Evolutionary conservation across 92 coral and sea anemone genomes (phyloP).

Genomic region (Porites rus): DNA sequence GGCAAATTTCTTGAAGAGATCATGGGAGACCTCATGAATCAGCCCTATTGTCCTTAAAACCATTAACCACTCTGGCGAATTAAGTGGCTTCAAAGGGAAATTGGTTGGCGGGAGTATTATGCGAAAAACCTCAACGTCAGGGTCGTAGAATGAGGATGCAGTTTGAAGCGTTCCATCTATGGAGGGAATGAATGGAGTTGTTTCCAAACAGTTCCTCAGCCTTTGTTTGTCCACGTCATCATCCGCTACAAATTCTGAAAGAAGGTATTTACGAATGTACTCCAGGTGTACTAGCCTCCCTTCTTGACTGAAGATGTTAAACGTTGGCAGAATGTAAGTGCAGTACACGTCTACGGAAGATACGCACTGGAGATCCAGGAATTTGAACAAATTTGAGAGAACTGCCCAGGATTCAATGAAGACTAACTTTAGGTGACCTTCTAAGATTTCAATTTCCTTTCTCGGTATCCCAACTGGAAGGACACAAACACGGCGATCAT

Average conservation of each 20-base stretch:
- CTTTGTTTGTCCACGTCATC: neutral
- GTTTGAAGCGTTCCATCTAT: constrained; percentile 47
- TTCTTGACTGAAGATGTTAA: neutral
- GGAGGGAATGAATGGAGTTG: constrained; percentile 48
- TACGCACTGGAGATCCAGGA: constrained; percentile 36
- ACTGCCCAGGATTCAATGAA: constrained; percentile 33
- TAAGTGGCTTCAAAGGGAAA: constrained; percentile 72
- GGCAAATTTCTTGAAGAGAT: constrained; percentile 58
- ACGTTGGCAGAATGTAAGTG: constrained; percentile 7
- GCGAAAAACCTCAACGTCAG: constrained; percentile 53
- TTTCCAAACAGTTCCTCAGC: constrained; percentile 4
- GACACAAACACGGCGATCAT: constrained; percentile 25
- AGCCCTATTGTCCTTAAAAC: constrained; percentile 67
- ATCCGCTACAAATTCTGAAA: neutral
- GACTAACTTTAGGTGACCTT: constrained; percentile 23
- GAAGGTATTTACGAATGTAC: neutral
- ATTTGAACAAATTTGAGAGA: constrained; percentile 40
- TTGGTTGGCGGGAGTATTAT: constrained; percentile 42
- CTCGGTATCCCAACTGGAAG: constrained; percentile 48
- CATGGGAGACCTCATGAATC: constrained; percentile 44
- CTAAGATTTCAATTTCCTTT: constrained; percentile 41
- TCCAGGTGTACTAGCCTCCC: constrained; percentile 21
- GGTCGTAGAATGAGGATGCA: constrained; percentile 73
- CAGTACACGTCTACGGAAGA: constrained; percentile 25
- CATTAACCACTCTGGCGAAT: constrained; percentile 51